Base-by-base conservation (phyloP, 2,888 invertebrate genomes). In the Phyllotreta cruciferae region DNA sequence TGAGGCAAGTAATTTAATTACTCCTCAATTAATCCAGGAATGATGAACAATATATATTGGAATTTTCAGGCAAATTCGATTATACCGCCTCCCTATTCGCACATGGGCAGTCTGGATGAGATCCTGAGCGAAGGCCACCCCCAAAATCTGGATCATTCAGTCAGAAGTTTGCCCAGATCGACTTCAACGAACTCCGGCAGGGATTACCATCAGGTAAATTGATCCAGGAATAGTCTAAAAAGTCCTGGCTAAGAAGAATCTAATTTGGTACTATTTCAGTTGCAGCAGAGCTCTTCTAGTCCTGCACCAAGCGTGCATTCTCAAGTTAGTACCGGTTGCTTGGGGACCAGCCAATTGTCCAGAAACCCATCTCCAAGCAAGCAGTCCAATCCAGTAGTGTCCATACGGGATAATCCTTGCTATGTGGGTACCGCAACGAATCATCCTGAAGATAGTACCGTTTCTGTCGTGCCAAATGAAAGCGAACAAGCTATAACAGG, bases 31-130 rank as follows among this genome's bases (percentile, higher is more conserved):
- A 9, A 47, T 47, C 7, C 6, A 47, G 9, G 7, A 10, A n/a
- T 10, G 6, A 4, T 1, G 5, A 11, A 24, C 44, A n/a, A 44
- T 10, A n/a, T 54, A 44, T 10, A n/a, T 54, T n/a, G 11, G 6
- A 24, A 53, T 6, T 78, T 78, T 6, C 77, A 88, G 87, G 91
- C 92, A 58, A 93, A 93, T 80, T 89, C 90, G 62, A 85, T 92
- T 78, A 88, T 93, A 73, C 93, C 93, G 64, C 93, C 93, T 49
- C 92, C 93, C 11, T 93, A 93, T 81, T 92, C 92, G 11, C 71
- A 62, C 88, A 89, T 90, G 70, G 88, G 88, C 73, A 91, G 90
- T 79, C 86, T 90, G 72, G 91, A 90, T 71, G 87, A 87, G 72
- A 81, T 86, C 63, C 83, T 81, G 62, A 82, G 83, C 71, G 72